Evolutionary conservation across 2,113 vertebrate species (phyloP).

Genomic region (Chloroceryle aenea): DNA sequence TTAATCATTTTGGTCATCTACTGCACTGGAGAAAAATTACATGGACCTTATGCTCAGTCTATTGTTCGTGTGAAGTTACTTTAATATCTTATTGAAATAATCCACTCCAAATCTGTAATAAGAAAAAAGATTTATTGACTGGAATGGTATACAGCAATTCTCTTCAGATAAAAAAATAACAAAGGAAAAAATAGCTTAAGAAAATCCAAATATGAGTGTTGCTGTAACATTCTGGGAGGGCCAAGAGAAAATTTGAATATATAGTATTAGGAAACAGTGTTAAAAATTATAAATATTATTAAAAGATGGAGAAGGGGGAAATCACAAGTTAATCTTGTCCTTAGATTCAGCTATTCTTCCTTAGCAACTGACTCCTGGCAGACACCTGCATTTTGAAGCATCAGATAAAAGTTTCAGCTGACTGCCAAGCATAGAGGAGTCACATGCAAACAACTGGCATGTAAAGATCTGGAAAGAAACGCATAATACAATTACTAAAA

Average conservation of each 20-base stretch:
- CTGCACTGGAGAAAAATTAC: background rate
- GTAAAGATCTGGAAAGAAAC: background rate
- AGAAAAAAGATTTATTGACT: background rate
- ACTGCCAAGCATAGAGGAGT: background rate
- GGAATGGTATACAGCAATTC: background rate
- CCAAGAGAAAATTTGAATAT: background rate
- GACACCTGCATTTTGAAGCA: background rate
- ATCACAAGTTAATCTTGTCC: background rate
- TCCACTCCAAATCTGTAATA: background rate
- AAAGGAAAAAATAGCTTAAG: background rate
- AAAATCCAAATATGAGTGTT: background rate
- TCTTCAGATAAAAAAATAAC: background rate
- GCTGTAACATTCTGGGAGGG: background rate
- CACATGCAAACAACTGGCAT: background rate
- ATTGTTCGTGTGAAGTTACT: background rate
- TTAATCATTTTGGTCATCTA: background rate
- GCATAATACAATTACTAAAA: background rate
- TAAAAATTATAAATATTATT: conserved; percentile 22
- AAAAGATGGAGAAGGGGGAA: background rate
- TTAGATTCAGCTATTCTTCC: background rate
- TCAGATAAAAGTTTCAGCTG: background rate
- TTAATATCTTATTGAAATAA: background rate
- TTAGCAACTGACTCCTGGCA: background rate
- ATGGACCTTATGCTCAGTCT: background rate
- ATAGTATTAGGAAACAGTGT: background rate